A percentile compares a stretch with the other conserved stretches of the same genome.
Evolutionary conservation across 2,888 invertebrate genomes (phyloP).

Genomic region (Norana najaformis): DNA sequence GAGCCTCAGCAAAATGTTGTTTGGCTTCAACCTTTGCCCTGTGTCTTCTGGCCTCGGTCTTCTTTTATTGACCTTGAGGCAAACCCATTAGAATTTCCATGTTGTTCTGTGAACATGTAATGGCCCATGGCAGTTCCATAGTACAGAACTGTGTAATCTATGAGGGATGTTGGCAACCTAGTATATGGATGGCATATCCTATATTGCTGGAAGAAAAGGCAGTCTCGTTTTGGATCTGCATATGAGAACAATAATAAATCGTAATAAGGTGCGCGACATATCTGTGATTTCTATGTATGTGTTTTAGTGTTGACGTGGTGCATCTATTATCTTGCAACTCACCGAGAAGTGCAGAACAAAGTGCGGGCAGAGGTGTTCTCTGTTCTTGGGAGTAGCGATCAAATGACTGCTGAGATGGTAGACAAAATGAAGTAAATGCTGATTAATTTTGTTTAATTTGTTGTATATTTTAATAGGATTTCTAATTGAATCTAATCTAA

Average conservation of each 20-base stretch:
- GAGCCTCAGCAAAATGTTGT: not conserved
- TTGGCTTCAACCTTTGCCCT: not conserved
- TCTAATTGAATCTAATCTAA: too few relatives aligned
- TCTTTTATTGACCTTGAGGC: not conserved
- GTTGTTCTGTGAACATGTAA: too few relatives aligned
- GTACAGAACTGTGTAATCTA: too few relatives aligned
- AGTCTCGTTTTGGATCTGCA: too few relatives aligned
- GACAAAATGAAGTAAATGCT: not conserved
- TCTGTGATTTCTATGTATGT: not conserved
- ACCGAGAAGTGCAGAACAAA: constrained; percentile 14
- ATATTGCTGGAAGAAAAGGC: too few relatives aligned
- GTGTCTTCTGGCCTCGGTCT: not conserved
- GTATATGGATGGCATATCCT: too few relatives aligned
- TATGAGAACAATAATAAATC: too few relatives aligned
- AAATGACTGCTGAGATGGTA: not conserved
- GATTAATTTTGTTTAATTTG: not conserved
- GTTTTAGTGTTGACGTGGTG: constrained; percentile 8
- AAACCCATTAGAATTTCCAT: too few relatives aligned
- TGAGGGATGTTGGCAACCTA: too few relatives aligned
- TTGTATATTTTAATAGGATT: too few relatives aligned
- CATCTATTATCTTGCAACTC: constrained; percentile 17
- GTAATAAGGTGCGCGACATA: too few relatives aligned
- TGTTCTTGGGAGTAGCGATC: not conserved
- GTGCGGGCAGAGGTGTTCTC: not conserved
- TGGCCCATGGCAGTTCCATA: too few relatives aligned